Conservation (phyloP, 2,113 vertebrate genomes). For the Lota lota region DNA sequence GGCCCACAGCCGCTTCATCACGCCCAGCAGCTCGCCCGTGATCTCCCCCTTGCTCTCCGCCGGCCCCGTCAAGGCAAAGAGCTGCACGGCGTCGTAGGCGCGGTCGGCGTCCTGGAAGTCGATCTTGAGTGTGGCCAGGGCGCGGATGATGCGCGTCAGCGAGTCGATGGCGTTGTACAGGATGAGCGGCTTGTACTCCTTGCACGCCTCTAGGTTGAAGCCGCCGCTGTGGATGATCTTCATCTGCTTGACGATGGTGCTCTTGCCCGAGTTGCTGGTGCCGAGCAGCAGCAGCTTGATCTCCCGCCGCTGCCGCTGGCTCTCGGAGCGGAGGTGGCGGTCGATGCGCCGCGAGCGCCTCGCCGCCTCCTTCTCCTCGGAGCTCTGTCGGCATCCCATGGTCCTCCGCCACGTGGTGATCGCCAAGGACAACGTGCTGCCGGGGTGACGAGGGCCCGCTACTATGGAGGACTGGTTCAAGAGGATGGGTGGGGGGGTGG, state of each 20-base stretch:
- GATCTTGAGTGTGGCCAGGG: constrained; percentile 92
- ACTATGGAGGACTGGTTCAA: not conserved
- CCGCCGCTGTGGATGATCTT: constrained; percentile 98
- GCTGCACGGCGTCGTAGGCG: constrained; percentile 95
- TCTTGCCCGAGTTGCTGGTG: constrained; percentile 99
- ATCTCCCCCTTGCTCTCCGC: constrained; percentile 98
- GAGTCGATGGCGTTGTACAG: constrained; percentile 99
- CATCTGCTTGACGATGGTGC: constrained; percentile 99
- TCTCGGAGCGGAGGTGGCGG: constrained; percentile 97
- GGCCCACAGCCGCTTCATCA: constrained; percentile 95
- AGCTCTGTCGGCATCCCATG: constrained; percentile 99
- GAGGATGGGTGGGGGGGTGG: constrained; percentile 32
- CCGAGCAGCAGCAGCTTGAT: constrained; percentile 96
- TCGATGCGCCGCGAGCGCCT: constrained; percentile 96
- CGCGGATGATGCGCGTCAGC: constrained; percentile 95
- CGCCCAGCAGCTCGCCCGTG: constrained; percentile 89
- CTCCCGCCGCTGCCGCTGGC: constrained; percentile 93
- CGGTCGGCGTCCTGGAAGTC: constrained; percentile 97
- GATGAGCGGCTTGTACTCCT: constrained; percentile 97
- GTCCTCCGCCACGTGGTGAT: constrained; percentile 68
- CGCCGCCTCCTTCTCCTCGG: constrained; percentile 98
- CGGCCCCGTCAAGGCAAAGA: constrained; percentile 93
- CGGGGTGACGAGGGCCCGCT: constrained; percentile 43
- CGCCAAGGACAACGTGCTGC: constrained; percentile 66
- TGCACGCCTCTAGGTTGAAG: constrained; percentile 97